These are phyloP conservation scores for Hoplodrina blanda DNA, from an alignment of 2,888 invertebrate genomes.

Conservation along the genomic window DNA sequence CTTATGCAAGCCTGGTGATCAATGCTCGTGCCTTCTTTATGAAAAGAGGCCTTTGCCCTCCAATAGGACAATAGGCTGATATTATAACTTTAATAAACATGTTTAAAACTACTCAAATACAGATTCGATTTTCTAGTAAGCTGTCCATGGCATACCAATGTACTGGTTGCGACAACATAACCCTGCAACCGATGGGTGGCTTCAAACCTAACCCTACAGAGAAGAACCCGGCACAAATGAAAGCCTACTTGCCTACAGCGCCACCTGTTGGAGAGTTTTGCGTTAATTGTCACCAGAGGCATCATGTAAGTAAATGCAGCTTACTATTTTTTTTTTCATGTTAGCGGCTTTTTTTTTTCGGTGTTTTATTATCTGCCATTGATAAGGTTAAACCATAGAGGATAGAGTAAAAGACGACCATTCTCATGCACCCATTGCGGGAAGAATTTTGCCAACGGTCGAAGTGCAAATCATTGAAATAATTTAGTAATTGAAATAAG, in stretches of 20 bases:
- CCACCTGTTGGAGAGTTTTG: conserved; percentile 93
- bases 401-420: too few species aligned
- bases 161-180: conserved; percentile 95
- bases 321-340: neutral
- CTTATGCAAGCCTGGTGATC: too few species aligned
- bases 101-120: neutral
- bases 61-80: too few species aligned
- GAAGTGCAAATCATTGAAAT: too few species aligned
- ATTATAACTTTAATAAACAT: too few species aligned
- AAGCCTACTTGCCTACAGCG: conserved; percentile 92
- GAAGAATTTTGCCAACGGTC: too few species aligned
- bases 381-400: too few species aligned
- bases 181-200: conserved; percentile 94
- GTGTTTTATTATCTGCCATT: neutral
- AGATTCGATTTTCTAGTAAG: conserved; percentile 90
- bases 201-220: conserved; percentile 90
- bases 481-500: too few species aligned
- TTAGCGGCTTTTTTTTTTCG: too few species aligned
- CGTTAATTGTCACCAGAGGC: conserved; percentile 93
- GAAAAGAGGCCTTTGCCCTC: too few species aligned
- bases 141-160: conserved; percentile 97
- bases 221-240: conserved; percentile 89
- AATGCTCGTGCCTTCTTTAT: too few species aligned
- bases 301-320: conserved; percentile 91
- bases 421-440: too few species aligned